Percentiles rank a stretch among this genome's conserved stretches.
phyloP scores from a whole-genome alignment of 2,113 vertebrate species.

The Sterna hirundo region DNA sequence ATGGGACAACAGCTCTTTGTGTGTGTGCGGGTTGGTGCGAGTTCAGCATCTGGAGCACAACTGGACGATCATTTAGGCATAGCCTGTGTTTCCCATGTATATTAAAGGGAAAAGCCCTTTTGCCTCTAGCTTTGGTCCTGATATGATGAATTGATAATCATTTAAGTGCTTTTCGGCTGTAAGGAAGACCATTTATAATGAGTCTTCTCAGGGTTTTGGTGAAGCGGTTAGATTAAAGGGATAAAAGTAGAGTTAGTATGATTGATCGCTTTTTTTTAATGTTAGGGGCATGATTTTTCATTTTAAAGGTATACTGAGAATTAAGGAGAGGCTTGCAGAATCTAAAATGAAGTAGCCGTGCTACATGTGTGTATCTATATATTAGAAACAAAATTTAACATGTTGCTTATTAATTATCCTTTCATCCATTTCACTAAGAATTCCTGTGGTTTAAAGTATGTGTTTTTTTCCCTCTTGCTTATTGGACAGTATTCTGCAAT shows the following conservation, averaged over 20 bases:
- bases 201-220: neutral
- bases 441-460: constrained; percentile 35
- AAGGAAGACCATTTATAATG: neutral
- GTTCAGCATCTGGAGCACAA: constrained; percentile 20
- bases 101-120: neutral
- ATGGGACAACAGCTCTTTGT: neutral
- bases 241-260: neutral
- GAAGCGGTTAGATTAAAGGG: neutral
- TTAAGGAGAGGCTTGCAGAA: neutral
- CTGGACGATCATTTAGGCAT: neutral
- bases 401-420: constrained; percentile 31
- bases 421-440: constrained; percentile 29
- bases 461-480: neutral
- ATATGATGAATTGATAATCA: neutral
- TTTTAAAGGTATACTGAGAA: neutral
- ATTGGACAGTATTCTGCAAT: constrained; percentile 19
- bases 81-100: neutral
- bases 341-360: constrained; percentile 13
- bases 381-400: neutral
- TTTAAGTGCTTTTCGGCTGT: neutral
- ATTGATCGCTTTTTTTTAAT: neutral
- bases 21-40: neutral
- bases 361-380: neutral
- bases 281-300: neutral
- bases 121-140: neutral